Evolutionary conservation across 2,113 vertebrate genomes (phyloP).

Genomic region (Casuarius casuarius): DNA sequence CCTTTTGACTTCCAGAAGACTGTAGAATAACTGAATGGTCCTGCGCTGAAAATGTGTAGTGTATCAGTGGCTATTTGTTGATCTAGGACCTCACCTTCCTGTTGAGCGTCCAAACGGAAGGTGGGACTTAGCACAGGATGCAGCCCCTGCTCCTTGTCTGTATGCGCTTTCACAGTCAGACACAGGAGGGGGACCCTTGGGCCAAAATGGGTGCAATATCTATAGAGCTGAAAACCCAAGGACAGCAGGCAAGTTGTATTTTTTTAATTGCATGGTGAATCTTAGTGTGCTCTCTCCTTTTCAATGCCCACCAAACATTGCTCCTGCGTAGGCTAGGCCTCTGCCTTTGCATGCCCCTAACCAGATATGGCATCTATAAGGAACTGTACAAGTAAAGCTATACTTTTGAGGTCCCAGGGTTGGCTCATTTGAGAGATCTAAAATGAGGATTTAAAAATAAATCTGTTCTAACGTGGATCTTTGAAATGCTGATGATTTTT

Average conservation of each 20-base stretch:
- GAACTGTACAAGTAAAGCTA: not conserved
- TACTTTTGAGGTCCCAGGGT: not conserved
- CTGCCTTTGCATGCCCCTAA: not conserved
- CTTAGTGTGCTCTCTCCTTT: not conserved
- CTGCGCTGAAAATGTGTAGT: not conserved
- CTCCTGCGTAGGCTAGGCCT: not conserved
- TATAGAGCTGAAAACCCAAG: not conserved
- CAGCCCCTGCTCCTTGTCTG: not conserved
- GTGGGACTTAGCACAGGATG: not conserved
- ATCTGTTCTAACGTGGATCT: not conserved
- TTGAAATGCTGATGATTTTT: not conserved
- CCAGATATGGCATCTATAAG: not conserved
- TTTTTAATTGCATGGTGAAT: not conserved
- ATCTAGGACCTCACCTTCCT: not conserved
- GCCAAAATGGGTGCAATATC: not conserved
- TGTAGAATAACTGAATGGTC: not conserved
- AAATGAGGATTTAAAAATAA: fast-evolving
- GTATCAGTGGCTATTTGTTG: not conserved
- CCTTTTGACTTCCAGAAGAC: not conserved
- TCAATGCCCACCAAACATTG: not conserved
- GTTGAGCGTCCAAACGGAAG: not conserved
- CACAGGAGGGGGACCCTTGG: not conserved
- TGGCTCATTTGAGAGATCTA: not conserved
- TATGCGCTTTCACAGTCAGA: not conserved
- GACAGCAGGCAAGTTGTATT: not conserved